Evolutionary conservation across 2,113 vertebrate species (phyloP), one percentile per base, ranked within the genome.

Genomic region (Podiceps cristatus): DNA sequence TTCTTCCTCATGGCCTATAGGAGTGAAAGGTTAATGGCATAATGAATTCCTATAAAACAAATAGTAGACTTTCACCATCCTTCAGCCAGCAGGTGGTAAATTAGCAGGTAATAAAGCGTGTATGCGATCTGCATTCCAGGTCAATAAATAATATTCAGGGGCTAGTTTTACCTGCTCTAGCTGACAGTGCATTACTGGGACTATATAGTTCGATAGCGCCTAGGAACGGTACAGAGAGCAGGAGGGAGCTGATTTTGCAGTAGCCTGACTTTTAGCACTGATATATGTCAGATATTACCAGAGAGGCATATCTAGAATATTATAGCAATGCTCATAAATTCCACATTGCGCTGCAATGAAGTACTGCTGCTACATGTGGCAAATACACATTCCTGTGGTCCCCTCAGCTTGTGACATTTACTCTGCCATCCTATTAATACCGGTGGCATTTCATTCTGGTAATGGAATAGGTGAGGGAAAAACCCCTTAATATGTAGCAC

Each of bases 21-120:
- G 76, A 97, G 71, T 62, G 80, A 97, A 98, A 98, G 93, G 96
- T 97, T 98, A 98, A 98, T 97, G 94, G 89, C 86, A 95, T 97
- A 98, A 98, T 97, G 90, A 97, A 98, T 97, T 98, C 96, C 94
- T 97, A 89, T 90, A 96, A 98, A 98, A 98, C 96, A 97, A 98
- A 97, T 85, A 95, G 89, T 91, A 95, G 92, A 91, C 64, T 95
- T 95, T 75, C 55, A 35, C 84, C 77, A 96, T 97, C 88, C 96
- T 97, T 98, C 96, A 97, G 79, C 53, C 94, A 95, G 88, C 66
- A 29, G 96, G 97, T 95, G 93, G 96, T 96, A 98, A 98, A 98
- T 98, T 97, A 98, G 87, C 72, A 97, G 92, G 96, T 96, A 96
- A 98, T 97, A 97, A 97, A 93, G 63, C 94, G 93, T 93, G 74